phyloP scores from a whole-genome alignment of 1,140 invertebrate species.

The Conus betulinus region DNA sequence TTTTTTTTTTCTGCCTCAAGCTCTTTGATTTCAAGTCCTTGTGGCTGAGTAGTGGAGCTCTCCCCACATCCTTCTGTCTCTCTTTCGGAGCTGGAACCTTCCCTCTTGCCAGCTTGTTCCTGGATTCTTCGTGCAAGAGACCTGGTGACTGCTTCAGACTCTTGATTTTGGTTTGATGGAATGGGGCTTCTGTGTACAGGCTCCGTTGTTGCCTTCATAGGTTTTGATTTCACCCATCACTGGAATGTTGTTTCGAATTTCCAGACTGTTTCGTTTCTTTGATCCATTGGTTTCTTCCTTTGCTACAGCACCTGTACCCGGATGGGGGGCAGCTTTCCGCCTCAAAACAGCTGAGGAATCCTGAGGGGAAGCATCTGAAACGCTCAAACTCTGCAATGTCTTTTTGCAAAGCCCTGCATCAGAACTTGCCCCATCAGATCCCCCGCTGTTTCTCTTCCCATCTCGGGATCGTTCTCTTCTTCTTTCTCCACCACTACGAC shows the following conservation, averaged over 20 bases:
- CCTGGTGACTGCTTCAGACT: slow-evolving; percentile 72
- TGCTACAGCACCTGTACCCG: slow-evolving; percentile 13
- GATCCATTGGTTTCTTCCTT: slow-evolving; percentile 17
- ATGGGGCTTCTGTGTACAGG: slow-evolving; percentile 54
- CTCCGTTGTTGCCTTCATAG: slow-evolving; percentile 65
- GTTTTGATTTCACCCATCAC: slow-evolving; percentile 68
- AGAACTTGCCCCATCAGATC: neutral
- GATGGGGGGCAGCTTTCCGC: slow-evolving; percentile 33
- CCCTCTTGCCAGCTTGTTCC: slow-evolving; percentile 45
- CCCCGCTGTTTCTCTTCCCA: slow-evolving; percentile 1
- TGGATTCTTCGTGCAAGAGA: slow-evolving; percentile 67
- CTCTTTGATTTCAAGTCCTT: slow-evolving; percentile 29
- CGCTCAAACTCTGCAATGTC: slow-evolving; percentile 17
- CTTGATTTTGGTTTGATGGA: slow-evolving; percentile 67
- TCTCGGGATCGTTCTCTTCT: slow-evolving; percentile 34
- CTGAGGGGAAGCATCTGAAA: slow-evolving; percentile 2
- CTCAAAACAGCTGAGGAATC: slow-evolving; percentile 29
- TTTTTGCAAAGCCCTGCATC: slow-evolving; percentile 29
- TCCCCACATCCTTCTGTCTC: slow-evolving; percentile 39
- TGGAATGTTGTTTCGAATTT: slow-evolving; percentile 74
- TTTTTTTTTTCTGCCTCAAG: neutral
- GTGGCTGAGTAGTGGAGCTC: neutral
- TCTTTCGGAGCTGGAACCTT: slow-evolving; percentile 57
- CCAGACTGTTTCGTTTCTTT: slow-evolving; percentile 71
- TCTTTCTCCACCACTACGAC: slow-evolving; percentile 1